These are phyloP conservation scores for Plotosus lineatus DNA, from an alignment of 2,113 vertebrate genomes.

Conservation along the genomic window DNA sequence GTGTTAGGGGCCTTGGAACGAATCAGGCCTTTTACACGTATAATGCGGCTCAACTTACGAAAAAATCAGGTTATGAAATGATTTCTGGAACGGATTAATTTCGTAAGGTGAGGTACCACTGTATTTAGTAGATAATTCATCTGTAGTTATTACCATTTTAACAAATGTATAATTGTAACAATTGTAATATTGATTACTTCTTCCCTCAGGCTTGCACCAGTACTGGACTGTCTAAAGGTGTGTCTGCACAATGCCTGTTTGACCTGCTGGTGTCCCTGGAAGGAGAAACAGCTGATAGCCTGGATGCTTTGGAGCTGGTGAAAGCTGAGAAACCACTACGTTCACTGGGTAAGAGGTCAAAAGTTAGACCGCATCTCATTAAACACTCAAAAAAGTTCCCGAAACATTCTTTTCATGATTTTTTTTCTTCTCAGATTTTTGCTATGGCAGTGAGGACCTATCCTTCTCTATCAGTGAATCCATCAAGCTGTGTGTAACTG, in stretches of 20 bases:
- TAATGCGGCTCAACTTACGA: no score
- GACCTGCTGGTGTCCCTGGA: slow-evolving; percentile 94
- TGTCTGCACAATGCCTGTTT: slow-evolving; percentile 95
- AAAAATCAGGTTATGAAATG: no score
- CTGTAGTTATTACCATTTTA: background rate
- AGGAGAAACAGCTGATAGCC: slow-evolving; percentile 85
- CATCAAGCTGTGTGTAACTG: slow-evolving; percentile 97
- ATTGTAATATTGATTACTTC: background rate
- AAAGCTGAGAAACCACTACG: slow-evolving; percentile 96
- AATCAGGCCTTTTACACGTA: no score
- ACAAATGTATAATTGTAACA: background rate
- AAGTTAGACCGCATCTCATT: background rate
- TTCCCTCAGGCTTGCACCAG: slow-evolving; percentile 72
- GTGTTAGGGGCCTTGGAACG: no score
- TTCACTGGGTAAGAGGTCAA: slow-evolving; percentile 83
- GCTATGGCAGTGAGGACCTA: slow-evolving; percentile 95
- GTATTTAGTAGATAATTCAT: background rate
- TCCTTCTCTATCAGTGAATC: slow-evolving; percentile 94
- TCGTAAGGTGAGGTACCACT: no score
- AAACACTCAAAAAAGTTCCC: background rate
- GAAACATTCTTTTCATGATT: background rate
- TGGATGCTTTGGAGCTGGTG: slow-evolving; percentile 93
- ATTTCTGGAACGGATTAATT: no score
- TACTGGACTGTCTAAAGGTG: slow-evolving; percentile 85
- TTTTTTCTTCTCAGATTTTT: slow-evolving; percentile 82